Percentiles rank a stretch among this genome's conserved stretches.
Conservation (phyloP, 2,113 vertebrate species). For the Cygnus atratus region DNA sequence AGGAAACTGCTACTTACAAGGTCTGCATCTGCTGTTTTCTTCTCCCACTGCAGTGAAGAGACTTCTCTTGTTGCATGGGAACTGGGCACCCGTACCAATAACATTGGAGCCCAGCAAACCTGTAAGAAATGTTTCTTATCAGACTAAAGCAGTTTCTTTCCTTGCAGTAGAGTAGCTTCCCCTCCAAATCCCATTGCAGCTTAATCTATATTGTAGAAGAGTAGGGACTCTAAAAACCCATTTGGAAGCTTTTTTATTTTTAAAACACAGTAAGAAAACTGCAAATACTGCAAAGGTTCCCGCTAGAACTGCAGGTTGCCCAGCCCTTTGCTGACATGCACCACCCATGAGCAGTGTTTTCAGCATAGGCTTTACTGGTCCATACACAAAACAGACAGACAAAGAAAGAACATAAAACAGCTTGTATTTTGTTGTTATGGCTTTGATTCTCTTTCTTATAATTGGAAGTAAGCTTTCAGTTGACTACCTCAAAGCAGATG, state of each 20-base stretch:
- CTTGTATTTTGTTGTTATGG: fast-evolving
- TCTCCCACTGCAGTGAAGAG: fast-evolving
- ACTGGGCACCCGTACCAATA: fast-evolving
- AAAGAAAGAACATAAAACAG: fast-evolving
- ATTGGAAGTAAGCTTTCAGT: fast-evolving
- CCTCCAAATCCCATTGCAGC: neutral
- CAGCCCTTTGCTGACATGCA: fast-evolving
- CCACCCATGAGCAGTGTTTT: fast-evolving
- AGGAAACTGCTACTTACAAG: neutral
- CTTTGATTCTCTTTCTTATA: fast-evolving
- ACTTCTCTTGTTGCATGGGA: fast-evolving
- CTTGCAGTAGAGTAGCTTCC: fast-evolving
- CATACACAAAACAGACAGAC: fast-evolving
- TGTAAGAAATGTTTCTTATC: fast-evolving
- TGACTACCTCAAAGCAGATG: fast-evolving
- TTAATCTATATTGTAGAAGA: fast-evolving
- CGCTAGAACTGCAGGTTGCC: neutral
- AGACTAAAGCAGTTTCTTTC: neutral
- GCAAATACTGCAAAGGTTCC: neutral
- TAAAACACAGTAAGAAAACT: neutral
- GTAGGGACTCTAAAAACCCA: fast-evolving
- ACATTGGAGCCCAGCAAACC: fast-evolving
- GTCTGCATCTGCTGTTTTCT: neutral
- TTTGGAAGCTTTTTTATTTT: fast-evolving
- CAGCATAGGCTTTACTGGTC: fast-evolving